Conservation (phyloP, 2,888 invertebrate genomes). For the Plusia festucae region DNA sequence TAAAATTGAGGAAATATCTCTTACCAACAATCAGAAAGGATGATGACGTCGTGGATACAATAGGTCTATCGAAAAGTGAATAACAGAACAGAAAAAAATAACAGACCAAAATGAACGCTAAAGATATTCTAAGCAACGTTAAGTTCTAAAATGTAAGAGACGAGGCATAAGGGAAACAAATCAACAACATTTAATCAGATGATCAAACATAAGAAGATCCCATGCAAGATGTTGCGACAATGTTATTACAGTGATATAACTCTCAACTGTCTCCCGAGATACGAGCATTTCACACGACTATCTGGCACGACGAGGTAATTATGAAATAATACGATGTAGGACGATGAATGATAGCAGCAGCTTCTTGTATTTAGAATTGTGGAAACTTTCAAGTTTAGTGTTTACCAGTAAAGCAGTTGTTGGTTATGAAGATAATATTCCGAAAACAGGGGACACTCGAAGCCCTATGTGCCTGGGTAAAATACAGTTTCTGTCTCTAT, state of each 20-base stretch:
- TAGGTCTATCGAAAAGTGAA: background rate
- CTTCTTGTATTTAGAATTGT: constrained; percentile 32
- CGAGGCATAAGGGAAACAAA: background rate
- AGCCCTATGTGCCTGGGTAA: constrained; percentile 3
- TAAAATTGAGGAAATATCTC: background rate
- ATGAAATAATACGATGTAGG: constrained; percentile 66
- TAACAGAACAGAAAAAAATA: background rate
- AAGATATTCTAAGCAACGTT: background rate
- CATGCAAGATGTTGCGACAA: constrained; percentile 43
- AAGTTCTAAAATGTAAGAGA: background rate
- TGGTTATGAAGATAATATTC: background rate
- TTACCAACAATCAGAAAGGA: background rate
- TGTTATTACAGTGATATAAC: constrained; percentile 51
- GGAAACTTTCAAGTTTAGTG: constrained; percentile 16
- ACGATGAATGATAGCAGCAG: constrained; percentile 58
- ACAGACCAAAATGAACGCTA: background rate
- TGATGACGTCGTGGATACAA: background rate
- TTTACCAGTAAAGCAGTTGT: background rate
- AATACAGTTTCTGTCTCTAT: too few species aligned
- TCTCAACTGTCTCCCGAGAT: constrained; percentile 41
- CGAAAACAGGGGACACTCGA: constrained; percentile 17
- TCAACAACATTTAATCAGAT: constrained; percentile 31
- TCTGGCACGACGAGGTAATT: constrained; percentile 58
- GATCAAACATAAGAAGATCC: constrained; percentile 42
- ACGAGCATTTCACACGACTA: constrained; percentile 52